A percentile compares a stretch with the other conserved stretches of the same genome.
Conservation (phyloP, 2,797 vertebrate species). For the Sciurus vulgaris region DNA sequence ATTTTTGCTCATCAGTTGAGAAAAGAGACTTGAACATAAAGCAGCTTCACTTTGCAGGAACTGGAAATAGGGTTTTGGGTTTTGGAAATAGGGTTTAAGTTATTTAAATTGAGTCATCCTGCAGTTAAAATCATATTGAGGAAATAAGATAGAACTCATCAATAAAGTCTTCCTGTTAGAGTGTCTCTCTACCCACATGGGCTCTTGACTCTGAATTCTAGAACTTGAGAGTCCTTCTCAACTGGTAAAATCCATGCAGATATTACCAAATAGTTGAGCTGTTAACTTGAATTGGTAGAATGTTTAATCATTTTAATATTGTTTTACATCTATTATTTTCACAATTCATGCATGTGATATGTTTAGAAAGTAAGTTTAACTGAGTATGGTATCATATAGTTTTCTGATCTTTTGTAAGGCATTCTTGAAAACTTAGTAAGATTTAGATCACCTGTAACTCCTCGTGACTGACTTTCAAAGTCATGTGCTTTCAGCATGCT, state of each 20-base stretch:
- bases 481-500: neutral
- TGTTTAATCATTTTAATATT: neutral
- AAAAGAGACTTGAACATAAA: neutral
- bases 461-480: neutral
- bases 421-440: neutral
- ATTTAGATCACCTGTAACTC: neutral
- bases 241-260: neutral
- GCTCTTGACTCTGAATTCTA: neutral
- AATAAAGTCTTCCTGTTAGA: neutral
- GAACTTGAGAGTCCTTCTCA: neutral
- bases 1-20: conserved; percentile 15
- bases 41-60: neutral
- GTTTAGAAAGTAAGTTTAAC: neutral
- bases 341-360: neutral
- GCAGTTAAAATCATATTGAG: neutral
- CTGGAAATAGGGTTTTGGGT: neutral
- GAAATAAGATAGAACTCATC: neutral
- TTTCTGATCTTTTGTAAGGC: neutral
- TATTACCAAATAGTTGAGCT: neutral
- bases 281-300: neutral
- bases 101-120: neutral
- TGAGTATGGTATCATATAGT: too few relatives aligned
- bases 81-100: neutral
- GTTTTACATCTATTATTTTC: neutral
- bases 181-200: neutral